phyloP scores from a whole-genome alignment of 2,797 vertebrate species.

The Octomys mimax region DNA sequence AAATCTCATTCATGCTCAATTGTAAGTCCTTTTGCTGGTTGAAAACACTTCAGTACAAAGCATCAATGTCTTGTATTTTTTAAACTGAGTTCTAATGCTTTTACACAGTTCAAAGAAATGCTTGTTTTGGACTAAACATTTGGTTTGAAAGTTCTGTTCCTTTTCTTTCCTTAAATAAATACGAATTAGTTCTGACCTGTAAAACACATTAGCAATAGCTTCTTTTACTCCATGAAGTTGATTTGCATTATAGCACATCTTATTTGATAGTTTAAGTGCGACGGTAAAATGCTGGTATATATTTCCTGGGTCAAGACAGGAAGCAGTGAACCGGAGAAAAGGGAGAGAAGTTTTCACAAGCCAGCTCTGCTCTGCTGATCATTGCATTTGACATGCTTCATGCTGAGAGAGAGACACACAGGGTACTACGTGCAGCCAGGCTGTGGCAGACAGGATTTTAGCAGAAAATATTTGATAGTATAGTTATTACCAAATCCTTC shows the following conservation, averaged over 20 bases:
- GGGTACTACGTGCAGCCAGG: neutral
- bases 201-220: neutral
- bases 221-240: neutral
- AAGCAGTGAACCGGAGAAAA: conserved; percentile 82
- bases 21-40: neutral
- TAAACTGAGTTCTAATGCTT: neutral
- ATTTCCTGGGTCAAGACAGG: conserved; percentile 77
- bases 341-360: conserved; percentile 77
- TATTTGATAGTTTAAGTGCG: conserved; percentile 24
- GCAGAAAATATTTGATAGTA: neutral
- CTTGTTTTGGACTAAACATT: neutral
- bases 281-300: conserved; percentile 56
- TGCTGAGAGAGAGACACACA: conserved; percentile 69
- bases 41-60: neutral
- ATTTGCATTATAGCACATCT: neutral
- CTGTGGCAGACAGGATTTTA: neutral
- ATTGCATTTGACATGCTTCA: conserved; percentile 80
- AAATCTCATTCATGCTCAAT: neutral
- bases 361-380: conserved; percentile 81
- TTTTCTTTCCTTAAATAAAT: neutral
- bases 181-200: neutral
- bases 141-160: neutral
- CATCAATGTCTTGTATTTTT: neutral
- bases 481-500: neutral
- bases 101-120: neutral